Evolutionary conservation across 2,888 invertebrate genomes (phyloP), one percentile per base, ranked within the genome.

Genomic region (Oligia latruncula): DNA sequence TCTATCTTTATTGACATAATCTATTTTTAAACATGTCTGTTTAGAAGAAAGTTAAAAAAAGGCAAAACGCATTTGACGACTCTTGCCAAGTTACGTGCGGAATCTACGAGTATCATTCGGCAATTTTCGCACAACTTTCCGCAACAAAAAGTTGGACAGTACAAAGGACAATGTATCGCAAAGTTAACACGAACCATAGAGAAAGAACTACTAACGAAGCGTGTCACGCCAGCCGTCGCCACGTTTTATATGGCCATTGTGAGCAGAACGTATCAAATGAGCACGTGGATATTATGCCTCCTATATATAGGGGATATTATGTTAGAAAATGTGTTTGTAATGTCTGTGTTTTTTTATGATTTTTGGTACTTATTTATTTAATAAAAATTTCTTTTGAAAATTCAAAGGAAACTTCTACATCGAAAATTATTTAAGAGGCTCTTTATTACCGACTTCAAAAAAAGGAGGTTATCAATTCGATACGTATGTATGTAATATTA

Each of bases 191-290:
- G 80, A 89, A 70, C 87, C 87, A 89, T 90, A 91, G 88, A 90
- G 91, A 93, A 93, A 93, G 92, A 93, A 92, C 90, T 91, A 90
- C 92, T 93, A 93, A 94, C 92, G 91, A 93, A 94, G 89, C 90
- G 83, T 92, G 93, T 93, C 89, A 84, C 78, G 85, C 89, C 94
- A 94, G 90, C 88, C 92, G 94, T 84, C 89, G 90, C 92, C 92
- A 89, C 92, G 91, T 92, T 94, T 94, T 93, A 93, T 94, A 92
- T 88, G 91, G 89, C 91, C 90, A 91, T 92, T 91, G 90, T 82
- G 84, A 89, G 88, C 88, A 85, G 80, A 81, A 84, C 86, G 80
- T 89, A 90, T 90, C 89, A 88, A 85, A 82, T 83, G 85, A 89
- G 89, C 92, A 92, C 84, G 88, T 93, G 91, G 80, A 83, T 88